Base-by-base conservation (phyloP, 2,113 vertebrate species). In the Tor tambroides region DNA sequence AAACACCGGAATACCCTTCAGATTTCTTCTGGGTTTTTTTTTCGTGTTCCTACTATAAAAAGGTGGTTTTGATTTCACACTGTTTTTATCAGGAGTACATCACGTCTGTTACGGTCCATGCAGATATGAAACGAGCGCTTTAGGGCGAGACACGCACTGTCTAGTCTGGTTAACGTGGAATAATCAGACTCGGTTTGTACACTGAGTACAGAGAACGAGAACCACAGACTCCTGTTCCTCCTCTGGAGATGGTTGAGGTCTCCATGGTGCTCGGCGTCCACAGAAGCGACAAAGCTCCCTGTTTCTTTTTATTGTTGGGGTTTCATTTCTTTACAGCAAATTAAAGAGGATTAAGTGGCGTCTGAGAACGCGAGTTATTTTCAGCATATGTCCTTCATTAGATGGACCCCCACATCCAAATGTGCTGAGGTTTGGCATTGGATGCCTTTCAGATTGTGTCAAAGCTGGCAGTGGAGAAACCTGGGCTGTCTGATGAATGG, bases 311-410 rank as follows among this genome's bases (percentile, higher is more conserved):
- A 89, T 89, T 87, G 85, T 80, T 85, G n/a, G 83, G 59, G 81
- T 80, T 90, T 89, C 72, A 91, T 90, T 85, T 72, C 86, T 90
- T 90, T 85, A 83, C 85, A 88, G 85, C 63, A 77, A 84, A 89
- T 87, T 85, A 87, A 83, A 86, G 61, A 14, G 21, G 54, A 67
- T 89, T 88, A 89, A 59, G 61, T 86, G 79, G 81, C 71, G 86
- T 90, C 87, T 91, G 87, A 88, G 80, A 85, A 65, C 46, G 30
- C 43, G 0, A 79, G 74, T 78, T 86, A 87, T 88, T 84, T 56
- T 85, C 71, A 87, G 87, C 88, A 90, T 88, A 77, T 86, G 87
- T 86, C 85, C 59, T 86, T 84, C 38, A 35, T 89, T 88, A 87
- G 49, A 54, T 19, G 2, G 30, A 6, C 30, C 63, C 59, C 72